phyloP scores from a whole-genome alignment of 2,888 invertebrate genomes.

The Ophion slaviceki region DNA sequence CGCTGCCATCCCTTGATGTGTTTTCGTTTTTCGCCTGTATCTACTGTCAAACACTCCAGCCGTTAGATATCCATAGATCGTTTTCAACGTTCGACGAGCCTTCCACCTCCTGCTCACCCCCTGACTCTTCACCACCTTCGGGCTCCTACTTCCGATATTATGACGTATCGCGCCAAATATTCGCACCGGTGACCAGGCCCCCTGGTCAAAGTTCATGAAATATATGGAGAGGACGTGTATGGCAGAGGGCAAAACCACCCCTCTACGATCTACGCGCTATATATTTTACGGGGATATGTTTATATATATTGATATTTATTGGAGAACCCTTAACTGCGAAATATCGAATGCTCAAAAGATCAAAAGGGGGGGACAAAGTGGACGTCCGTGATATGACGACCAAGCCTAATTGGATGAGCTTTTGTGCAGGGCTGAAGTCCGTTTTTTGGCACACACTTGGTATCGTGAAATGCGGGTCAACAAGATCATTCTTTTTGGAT shows the following conservation, averaged over 20 bases:
- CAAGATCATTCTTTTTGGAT: background rate
- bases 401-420: background rate
- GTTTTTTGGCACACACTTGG: background rate
- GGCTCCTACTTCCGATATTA: constrained; percentile 60
- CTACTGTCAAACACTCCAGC: constrained; percentile 39
- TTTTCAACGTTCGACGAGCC: constrained; percentile 58
- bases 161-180: constrained; percentile 65
- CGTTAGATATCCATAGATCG: constrained; percentile 38
- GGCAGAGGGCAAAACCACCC: constrained; percentile 3
- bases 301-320: constrained; percentile 19
- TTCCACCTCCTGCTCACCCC: background rate
- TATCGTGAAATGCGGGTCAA: background rate
- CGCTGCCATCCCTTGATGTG: constrained; percentile 50
- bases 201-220: constrained; percentile 40
- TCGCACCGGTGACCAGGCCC: constrained; percentile 40
- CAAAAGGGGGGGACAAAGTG: background rate
- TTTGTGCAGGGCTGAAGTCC: background rate
- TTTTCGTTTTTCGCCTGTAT: constrained; percentile 30
- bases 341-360: background rate
- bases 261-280: constrained; percentile 14
- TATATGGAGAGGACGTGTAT: constrained; percentile 16
- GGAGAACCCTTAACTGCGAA: background rate
- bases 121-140: constrained; percentile 17
- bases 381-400: background rate
- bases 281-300: background rate